A percentile compares a stretch with the other conserved stretches of the same genome.
phyloP scores from a whole-genome alignment of 2,888 invertebrate genomes.

The Monoplex corrugatus region DNA sequence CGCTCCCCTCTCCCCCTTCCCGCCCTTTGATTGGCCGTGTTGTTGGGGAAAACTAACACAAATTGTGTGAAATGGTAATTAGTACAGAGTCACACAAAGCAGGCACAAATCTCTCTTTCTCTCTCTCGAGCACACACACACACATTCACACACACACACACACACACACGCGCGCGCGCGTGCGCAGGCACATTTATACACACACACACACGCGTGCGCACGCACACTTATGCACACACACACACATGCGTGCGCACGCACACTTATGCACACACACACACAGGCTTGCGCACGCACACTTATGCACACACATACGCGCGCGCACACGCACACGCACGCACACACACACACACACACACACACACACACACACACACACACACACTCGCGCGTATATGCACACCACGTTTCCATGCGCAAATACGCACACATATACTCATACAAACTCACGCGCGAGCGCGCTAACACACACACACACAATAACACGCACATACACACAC shows the following conservation, averaged over 20 bases:
- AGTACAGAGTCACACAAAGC: no score
- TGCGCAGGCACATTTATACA: neutral
- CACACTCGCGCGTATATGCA: neutral
- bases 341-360: neutral
- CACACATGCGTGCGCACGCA: neutral
- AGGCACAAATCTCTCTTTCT: neutral
- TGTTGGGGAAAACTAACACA: no score
- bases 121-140: neutral
- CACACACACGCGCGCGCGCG: neutral
- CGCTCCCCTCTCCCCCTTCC: no score
- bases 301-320: neutral
- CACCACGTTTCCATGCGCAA: neutral
- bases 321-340: constrained; percentile 9
- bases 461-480: neutral
- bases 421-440: neutral
- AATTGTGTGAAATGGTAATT: no score
- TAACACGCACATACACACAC: no score
- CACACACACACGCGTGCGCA: neutral
- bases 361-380: no score
- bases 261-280: neutral
- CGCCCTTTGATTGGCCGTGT: no score
- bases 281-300: neutral
- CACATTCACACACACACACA: neutral
- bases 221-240: neutral
- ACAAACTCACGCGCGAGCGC: no score